Base-by-base conservation (phyloP, 2,888 invertebrate genomes). In the Druceiella hillmani region DNA sequence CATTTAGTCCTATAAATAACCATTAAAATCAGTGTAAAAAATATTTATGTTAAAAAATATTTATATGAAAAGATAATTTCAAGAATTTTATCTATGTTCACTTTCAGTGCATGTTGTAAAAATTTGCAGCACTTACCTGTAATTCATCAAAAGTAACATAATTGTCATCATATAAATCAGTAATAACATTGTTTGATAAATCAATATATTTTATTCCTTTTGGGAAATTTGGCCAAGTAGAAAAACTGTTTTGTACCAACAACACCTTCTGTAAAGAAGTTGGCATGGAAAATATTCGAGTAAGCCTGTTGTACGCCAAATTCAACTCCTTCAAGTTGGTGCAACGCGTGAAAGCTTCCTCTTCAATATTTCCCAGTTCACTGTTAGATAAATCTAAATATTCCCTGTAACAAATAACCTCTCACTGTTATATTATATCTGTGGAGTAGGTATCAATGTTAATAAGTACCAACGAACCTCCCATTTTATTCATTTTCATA, bases 291-390 rank as follows among this genome's bases (percentile, higher is more conserved):
- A 68, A 66, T 39, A 62, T 53, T 13, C 64, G 58, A 47, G 67
- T 65, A 56, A 73, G 63, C 47, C 66, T 64, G 54, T 73, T 73
- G 47, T 66, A 63, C 0, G 60, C 66, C 51, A 72, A 61, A 56
- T 72, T 66, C 52, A 73, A 47, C 54, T 68, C 69, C 26, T 58
- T 55, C 41, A 73, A 54, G 46, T 54, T 64, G 7, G 53, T 55
- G 46, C 65, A 67, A 0, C 58, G 50, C 2, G 61, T 47, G 44
- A 71, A 65, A 1, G 67, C 53, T 5, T 63, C 58, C 36, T 64
- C 61, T 54, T 71, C 70, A 4, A 72, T 56, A 3, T 65, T 58
- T 50, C 66, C 66, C 41, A 72, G 67, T 32, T 61, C 55, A 49
- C 72, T 72, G 55, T 66, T 64, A 17, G 72, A 71, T 31, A 72